Percentiles rank a stretch among this genome's conserved stretches.
These are phyloP conservation scores for Drosophila putrida DNA, from an alignment of 2,888 invertebrate genomes.

Conservation along the genomic window DNA sequence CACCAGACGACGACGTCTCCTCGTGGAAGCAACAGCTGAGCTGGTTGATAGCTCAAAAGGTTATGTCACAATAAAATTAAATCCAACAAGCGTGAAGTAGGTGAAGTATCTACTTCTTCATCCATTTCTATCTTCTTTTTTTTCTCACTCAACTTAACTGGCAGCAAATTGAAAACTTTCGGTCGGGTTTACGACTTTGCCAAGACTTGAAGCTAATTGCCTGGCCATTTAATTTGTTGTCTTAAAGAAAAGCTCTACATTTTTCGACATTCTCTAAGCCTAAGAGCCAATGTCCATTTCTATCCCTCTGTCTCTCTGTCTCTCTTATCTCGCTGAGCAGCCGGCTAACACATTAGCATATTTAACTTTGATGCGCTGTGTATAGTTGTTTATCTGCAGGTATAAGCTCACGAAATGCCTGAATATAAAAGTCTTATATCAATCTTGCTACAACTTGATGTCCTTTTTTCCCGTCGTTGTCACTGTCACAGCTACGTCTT, in stretches of 20 bases:
- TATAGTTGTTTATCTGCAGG: constrained; percentile 68
- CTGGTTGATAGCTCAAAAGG: constrained; percentile 56
- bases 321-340: constrained; percentile 46
- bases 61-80: constrained; percentile 80
- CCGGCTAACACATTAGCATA: constrained; percentile 72
- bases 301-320: background rate
- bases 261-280: background rate
- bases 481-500: constrained; percentile 25
- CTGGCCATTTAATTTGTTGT: constrained; percentile 54
- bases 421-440: constrained; percentile 80
- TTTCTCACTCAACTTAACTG: constrained; percentile 4
- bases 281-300: constrained; percentile 50
- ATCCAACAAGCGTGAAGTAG: constrained; percentile 79
- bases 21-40: constrained; percentile 53
- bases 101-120: constrained; percentile 44
- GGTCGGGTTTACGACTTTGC: constrained; percentile 60
- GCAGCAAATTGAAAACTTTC: constrained; percentile 71
- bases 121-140: background rate
- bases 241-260: constrained; percentile 15
- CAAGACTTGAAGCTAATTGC: constrained; percentile 55
- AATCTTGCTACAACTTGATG: constrained; percentile 73
- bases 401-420: constrained; percentile 75
- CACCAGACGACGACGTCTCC: constrained; percentile 20
- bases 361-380: constrained; percentile 65
- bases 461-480: constrained; percentile 51